Evolutionary conservation across 2,113 vertebrate species (phyloP), one percentile per base, ranked within the genome.

Genomic region (Merops nubicus): DNA sequence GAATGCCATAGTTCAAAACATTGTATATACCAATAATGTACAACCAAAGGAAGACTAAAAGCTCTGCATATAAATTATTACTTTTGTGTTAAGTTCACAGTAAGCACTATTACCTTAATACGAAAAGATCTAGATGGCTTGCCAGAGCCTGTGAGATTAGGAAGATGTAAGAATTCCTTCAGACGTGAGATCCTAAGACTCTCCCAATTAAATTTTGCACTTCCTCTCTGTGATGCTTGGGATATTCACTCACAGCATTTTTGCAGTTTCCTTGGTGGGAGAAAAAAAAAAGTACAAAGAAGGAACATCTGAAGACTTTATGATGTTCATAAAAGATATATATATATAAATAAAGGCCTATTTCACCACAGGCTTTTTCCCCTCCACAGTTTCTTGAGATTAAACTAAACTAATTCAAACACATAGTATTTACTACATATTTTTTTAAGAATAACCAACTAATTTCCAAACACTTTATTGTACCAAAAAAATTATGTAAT

Each of bases 251-350:
- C 9, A 34, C 4, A 8, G 2, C 4, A 31, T 76, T 92, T 69
- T 82, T 59, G 5, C 17, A 34, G 13, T 42, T 43, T 5, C 6
- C 4, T 5, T 21, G 4, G 3, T 11, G 23, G 5, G 4, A 7
- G 15, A 20, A 18, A 26, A 17, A n/a, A 65, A 13, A 36, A 38
- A 23, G 29, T n/a, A 16, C 16, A 18, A 16, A 18, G 15, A 47
- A 85, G 5, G n/a, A n/a, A 31, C 2, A 34, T 34, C 31, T 3
- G 2, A 50, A 56, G 15, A 12, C 14, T 14, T 53, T 29, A 13
- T 1, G 1, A 57, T 54, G 6, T 75, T 3, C 5, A 2, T 48
- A 67, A 60, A 18, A 76, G 6, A 31, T 15, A 34, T 1, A 2
- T 20, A 57, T 7, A 65, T 33, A 60, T 91, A 83, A 38, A 54